Evolutionary conservation across 1,140 invertebrate genomes (phyloP).

Genomic region (Archegozetes longisetosus): DNA sequence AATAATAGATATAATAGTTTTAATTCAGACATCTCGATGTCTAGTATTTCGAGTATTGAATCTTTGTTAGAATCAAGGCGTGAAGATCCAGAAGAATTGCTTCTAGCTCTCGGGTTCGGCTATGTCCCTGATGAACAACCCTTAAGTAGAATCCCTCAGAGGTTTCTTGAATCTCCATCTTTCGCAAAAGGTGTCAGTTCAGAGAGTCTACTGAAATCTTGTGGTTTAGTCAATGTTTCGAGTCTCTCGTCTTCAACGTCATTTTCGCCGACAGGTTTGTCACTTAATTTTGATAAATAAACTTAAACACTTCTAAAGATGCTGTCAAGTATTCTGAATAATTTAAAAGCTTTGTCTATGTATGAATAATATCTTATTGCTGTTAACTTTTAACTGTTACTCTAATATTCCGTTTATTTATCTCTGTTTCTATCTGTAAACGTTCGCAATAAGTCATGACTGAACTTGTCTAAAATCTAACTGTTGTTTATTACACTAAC

Average conservation of each 20-base stretch:
- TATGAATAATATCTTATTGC: too few species aligned
- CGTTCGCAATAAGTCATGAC: too few species aligned
- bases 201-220: slow-evolving; percentile 20
- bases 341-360: too few species aligned
- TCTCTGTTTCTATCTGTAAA: too few species aligned
- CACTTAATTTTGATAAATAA: not conserved
- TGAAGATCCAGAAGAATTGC: slow-evolving; percentile 54
- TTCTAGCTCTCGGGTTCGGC: slow-evolving; percentile 49
- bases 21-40: slow-evolving; percentile 14
- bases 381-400: too few species aligned
- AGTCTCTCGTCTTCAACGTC: not conserved
- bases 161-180: slow-evolving; percentile 41
- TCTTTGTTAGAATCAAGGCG: slow-evolving; percentile 50
- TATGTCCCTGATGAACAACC: slow-evolving; percentile 9
- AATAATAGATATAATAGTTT: slow-evolving; percentile 12
- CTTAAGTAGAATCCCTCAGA: slow-evolving; percentile 45
- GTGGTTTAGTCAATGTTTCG: not conserved
- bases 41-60: slow-evolving; percentile 38
- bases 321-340: too few species aligned
- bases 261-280: not conserved
- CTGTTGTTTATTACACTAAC: too few species aligned
- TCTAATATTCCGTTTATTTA: too few species aligned
- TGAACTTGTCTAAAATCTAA: too few species aligned
- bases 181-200: slow-evolving; percentile 42
- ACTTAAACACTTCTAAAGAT: too few species aligned